phyloP scores from a whole-genome alignment of 1,140 invertebrate species.

The Leptinotarsa texana region DNA sequence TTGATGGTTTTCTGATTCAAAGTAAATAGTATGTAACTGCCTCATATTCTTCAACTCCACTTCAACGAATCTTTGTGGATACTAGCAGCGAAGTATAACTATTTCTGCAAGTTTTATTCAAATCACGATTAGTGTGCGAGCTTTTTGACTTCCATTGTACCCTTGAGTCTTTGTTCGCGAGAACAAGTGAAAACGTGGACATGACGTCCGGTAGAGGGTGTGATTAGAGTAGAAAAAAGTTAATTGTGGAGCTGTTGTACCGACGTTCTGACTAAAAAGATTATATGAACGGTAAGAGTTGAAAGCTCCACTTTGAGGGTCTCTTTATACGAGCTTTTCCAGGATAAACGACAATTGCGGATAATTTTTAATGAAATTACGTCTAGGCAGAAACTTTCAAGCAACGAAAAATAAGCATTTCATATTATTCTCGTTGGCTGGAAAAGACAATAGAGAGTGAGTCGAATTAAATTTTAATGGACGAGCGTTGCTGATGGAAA shows the following conservation, averaged over 20 bases:
- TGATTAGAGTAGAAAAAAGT: background rate
- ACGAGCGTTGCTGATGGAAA: background rate
- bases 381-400: slow-evolving; percentile 1
- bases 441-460: background rate
- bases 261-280: slow-evolving; percentile 7
- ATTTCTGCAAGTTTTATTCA: background rate
- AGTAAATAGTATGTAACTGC: too few relatives aligned
- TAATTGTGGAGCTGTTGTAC: slow-evolving; percentile 2
- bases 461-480: background rate
- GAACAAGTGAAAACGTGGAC: slow-evolving; percentile 5
- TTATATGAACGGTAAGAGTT: slow-evolving; percentile 1
- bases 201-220: background rate
- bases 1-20: too few relatives aligned
- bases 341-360: slow-evolving; percentile 5
- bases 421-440: background rate
- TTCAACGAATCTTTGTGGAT: too few relatives aligned
- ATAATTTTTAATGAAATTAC: slow-evolving; percentile 9
- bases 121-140: background rate
- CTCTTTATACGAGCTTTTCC: slow-evolving; percentile 5
- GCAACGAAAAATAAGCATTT: background rate
- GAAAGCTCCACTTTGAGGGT: slow-evolving; percentile 1
- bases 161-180: background rate
- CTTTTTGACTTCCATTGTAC: background rate
- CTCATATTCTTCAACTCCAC: too few relatives aligned
- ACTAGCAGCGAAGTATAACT: background rate